These are phyloP conservation scores for Sarcophilus harrisii DNA, from an alignment of 2,797 vertebrate species.

Conservation along the genomic window DNA sequence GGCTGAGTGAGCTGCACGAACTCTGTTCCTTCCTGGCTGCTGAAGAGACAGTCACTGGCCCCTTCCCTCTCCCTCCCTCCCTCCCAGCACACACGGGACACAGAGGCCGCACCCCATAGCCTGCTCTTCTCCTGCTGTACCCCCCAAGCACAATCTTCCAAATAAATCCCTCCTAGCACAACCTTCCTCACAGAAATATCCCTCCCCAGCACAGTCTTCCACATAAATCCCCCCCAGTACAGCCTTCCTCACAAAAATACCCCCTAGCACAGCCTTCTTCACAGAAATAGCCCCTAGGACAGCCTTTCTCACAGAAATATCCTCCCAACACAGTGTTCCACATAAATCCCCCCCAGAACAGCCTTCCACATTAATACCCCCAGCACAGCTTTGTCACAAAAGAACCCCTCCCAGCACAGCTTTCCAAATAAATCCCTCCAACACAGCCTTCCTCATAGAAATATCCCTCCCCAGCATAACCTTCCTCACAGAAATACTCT, in stretches of 20 bases:
- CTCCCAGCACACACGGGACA: slow-evolving; percentile 5
- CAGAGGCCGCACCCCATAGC: neutral
- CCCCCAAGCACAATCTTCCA: neutral
- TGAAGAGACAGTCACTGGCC: slow-evolving; percentile 71
- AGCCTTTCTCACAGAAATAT: neutral
- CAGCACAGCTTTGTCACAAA: too few species aligned
- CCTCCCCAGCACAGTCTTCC: neutral
- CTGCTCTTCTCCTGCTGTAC: neutral
- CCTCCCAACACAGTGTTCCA: neutral
- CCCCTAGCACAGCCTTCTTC: neutral
- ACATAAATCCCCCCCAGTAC: neutral
- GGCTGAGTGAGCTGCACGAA: slow-evolving; percentile 75
- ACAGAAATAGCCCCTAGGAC: neutral
- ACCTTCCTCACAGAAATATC: neutral
- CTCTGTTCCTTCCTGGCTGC: slow-evolving; percentile 34
- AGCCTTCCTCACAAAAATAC: neutral
- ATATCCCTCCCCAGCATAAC: too few species aligned
- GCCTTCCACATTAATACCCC: too few species aligned
- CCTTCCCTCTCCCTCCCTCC: slow-evolving; percentile 72
- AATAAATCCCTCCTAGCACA: neutral
- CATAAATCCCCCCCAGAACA: too few species aligned
- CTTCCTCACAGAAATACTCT: too few species aligned
- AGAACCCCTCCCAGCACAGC: too few species aligned
- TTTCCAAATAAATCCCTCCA: too few species aligned
- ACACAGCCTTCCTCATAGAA: too few species aligned